Evolutionary conservation across 2,888 invertebrate genomes (phyloP).

Genomic region (Buathra laborator): DNA sequence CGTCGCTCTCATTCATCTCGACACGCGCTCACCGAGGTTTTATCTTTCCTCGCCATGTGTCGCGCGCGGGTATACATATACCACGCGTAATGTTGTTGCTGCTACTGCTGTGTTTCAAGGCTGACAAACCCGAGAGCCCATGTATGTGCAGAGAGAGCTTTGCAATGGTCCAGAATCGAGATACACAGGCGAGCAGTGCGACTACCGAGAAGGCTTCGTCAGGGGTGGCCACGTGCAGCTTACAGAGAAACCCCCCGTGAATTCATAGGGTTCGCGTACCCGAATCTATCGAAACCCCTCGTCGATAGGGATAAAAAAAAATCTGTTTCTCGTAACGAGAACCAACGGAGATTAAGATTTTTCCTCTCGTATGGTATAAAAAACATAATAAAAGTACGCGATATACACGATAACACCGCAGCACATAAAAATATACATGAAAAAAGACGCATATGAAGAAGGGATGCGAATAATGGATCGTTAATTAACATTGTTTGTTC

Average conservation of each 20-base stretch:
- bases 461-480: background rate
- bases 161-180: conserved; percentile 47
- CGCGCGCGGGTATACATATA: conserved; percentile 56
- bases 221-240: conserved; percentile 74
- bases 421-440: background rate
- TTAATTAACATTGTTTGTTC: background rate
- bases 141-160: conserved; percentile 15
- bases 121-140: conserved; percentile 35
- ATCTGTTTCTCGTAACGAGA: conserved; percentile 6
- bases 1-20: conserved; percentile 74
- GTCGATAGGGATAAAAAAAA: conserved; percentile 53
- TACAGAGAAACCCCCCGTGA: conserved; percentile 32
- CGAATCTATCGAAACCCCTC: conserved; percentile 12
- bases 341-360: conserved; percentile 12
- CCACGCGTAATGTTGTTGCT: background rate
- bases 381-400: background rate
- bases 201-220: conserved; percentile 67
- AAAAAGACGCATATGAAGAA: background rate
- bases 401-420: background rate
- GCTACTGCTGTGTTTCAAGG: conserved; percentile 36
- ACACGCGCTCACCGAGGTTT: conserved; percentile 77
- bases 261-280: background rate
- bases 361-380: background rate
- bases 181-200: conserved; percentile 37
- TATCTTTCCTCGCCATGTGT: conserved; percentile 80